Conservation (phyloP, 2,113 vertebrate genomes). For the Setophaga kirtlandii region DNA sequence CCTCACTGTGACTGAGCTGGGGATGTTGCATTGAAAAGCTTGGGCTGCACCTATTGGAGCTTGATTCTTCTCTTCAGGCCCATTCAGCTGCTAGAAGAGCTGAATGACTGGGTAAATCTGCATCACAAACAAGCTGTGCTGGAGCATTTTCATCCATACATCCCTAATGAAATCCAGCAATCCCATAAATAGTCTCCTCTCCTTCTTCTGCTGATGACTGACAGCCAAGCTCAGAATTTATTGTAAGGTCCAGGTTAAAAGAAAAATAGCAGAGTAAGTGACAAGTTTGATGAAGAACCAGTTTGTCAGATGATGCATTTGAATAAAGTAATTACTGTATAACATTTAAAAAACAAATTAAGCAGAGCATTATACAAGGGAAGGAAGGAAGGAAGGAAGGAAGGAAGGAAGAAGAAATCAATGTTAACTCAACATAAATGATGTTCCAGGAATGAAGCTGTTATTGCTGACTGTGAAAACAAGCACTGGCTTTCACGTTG, state of each 20-base stretch:
- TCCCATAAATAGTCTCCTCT: not conserved
- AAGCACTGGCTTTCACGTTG: not conserved
- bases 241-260: constrained; percentile 18
- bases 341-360: constrained; percentile 36
- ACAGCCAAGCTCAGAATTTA: not conserved
- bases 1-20: not conserved
- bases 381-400: not conserved
- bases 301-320: constrained; percentile 29
- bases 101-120: not conserved
- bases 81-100: not conserved
- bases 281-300: not conserved
- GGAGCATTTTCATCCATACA: not conserved
- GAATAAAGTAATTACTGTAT: constrained; percentile 30
- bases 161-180: not conserved
- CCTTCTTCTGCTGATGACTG: not conserved
- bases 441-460: not conserved
- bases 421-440: not conserved
- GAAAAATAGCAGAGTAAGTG: constrained; percentile 15
- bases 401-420: not conserved
- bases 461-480: not conserved
- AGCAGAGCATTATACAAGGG: not conserved
- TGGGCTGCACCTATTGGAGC: not conserved
- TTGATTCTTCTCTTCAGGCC: not conserved
- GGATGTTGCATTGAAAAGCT: not conserved
- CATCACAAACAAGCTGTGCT: not conserved